A percentile compares a stretch with the other conserved stretches of the same genome.
Evolutionary conservation across 2,113 vertebrate genomes (phyloP).

Genomic region (Benthochromis sp.): DNA sequence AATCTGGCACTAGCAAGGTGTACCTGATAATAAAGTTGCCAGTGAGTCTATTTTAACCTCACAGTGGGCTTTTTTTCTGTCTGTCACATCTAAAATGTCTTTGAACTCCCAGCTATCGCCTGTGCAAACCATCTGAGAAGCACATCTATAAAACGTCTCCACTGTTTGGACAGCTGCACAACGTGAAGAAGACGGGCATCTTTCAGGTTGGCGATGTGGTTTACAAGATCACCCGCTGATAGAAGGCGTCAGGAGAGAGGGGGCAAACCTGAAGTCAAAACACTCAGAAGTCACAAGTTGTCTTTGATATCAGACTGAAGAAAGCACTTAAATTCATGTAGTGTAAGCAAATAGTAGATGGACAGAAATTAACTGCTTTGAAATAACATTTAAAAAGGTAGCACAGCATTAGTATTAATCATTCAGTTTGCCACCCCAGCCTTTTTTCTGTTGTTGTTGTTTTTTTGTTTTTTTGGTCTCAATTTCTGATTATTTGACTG

Average conservation of each 20-base stretch:
- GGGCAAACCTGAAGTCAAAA: not conserved
- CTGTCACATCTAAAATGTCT: not conserved
- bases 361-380: not conserved
- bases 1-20: not conserved
- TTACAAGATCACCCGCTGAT: slow-evolving; percentile 70
- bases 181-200: slow-evolving; percentile 71
- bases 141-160: slow-evolving; percentile 75
- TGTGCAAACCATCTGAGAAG: slow-evolving; percentile 74
- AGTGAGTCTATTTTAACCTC: not conserved
- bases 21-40: not conserved
- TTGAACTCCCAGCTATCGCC: slow-evolving; percentile 75
- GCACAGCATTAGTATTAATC: not conserved
- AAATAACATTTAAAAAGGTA: not conserved
- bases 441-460: not conserved
- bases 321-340: not conserved
- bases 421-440: not conserved
- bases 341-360: not conserved
- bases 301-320: not conserved
- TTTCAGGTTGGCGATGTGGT: slow-evolving; percentile 83
- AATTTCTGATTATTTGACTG: not conserved
- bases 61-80: not conserved
- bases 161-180: slow-evolving; percentile 81
- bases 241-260: not conserved
- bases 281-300: not conserved
- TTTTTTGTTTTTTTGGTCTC: not conserved